A percentile compares a stretch with the other conserved stretches of the same genome.
These are phyloP conservation scores for sheep (Ovis aries) DNA, from an alignment of 2,113 vertebrate species.

Conservation along the genomic window ARS-UI_Ramb_v3.0 NC_056071.1:63153501-63154000, in stretches of 20 bases:
- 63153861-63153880: neutral
- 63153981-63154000: rapidly evolving
- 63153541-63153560: neutral
- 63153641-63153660: neutral
- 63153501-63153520: neutral
- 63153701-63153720: rapidly evolving
- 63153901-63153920: neutral
- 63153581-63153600: rapidly evolving
- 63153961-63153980: neutral
- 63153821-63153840: rapidly evolving
- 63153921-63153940: neutral
- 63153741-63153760: rapidly evolving
- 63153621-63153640: rapidly evolving
- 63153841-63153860: neutral
- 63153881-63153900: neutral
- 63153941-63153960: rapidly evolving
- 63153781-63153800: rapidly evolving
- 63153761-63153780: neutral
- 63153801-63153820: neutral
- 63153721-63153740: neutral
- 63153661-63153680: neutral
- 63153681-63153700: neutral
- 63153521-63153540: neutral
- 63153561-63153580: too few species aligned
- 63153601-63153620: rapidly evolving